These are phyloP conservation scores for Crotalus horridus DNA, from an alignment of 2,113 vertebrate species.

Conservation along the genomic window DNA sequence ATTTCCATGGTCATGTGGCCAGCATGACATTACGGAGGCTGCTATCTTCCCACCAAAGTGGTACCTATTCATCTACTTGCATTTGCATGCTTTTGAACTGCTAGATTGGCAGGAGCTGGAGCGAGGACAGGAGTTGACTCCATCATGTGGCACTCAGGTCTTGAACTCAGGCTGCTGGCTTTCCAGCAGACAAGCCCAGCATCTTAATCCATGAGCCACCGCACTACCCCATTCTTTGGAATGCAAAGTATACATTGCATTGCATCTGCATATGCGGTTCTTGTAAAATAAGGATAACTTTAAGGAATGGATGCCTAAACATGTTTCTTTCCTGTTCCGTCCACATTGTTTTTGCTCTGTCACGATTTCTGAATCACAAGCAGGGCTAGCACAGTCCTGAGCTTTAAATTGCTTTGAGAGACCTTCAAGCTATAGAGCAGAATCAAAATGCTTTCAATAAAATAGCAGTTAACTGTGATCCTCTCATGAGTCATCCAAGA, in stretches of 20 bases:
- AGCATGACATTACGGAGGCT: not conserved
- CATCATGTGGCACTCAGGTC: not conserved
- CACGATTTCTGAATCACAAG: not conserved
- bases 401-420: not conserved
- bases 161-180: not conserved
- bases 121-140: not conserved
- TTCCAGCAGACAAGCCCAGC: not conserved
- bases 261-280: not conserved
- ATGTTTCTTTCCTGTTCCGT: not conserved
- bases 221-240: not conserved
- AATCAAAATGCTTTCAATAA: not conserved
- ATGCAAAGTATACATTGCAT: not conserved
- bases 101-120: not conserved
- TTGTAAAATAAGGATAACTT: not conserved
- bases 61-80: not conserved
- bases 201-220: not conserved
- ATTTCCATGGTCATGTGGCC: not conserved
- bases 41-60: not conserved
- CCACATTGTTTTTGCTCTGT: not conserved
- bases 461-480: not conserved
- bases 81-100: not conserved
- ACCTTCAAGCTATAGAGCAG: not conserved
- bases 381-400: not conserved
- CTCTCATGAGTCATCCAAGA: not conserved
- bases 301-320: not conserved